These are phyloP conservation scores for Ormyrus nitidulus DNA, from an alignment of 2,888 invertebrate genomes.

Conservation along the genomic window DNA sequence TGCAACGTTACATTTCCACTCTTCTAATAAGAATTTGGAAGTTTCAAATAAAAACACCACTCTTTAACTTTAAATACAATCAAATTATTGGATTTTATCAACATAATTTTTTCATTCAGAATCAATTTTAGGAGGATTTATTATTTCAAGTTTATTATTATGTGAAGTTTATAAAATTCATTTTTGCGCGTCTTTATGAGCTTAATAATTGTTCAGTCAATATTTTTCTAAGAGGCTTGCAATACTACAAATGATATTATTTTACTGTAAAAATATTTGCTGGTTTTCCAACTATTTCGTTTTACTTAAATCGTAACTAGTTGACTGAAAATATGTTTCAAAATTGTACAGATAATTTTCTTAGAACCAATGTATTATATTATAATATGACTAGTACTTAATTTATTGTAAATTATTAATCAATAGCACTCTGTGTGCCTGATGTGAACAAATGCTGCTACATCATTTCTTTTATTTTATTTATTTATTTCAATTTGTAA, in stretches of 20 bases:
- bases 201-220: neutral
- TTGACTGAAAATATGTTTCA: slow-evolving; percentile 24
- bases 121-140: neutral
- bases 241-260: slow-evolving; percentile 36
- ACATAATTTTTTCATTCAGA: neutral
- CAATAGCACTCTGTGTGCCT: neutral
- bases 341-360: slow-evolving; percentile 19
- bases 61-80: neutral
- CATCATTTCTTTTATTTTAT: slow-evolving; percentile 20
- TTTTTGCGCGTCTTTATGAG: slow-evolving; percentile 2
- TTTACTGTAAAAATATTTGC: slow-evolving; percentile 7
- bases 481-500: slow-evolving; percentile 25
- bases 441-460: slow-evolving; percentile 6
- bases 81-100: neutral
- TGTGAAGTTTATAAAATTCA: neutral
- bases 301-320: slow-evolving; percentile 7
- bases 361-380: slow-evolving; percentile 23
- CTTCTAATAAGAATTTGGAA: neutral
- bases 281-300: neutral
- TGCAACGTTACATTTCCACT: no score
- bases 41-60: neutral
- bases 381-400: slow-evolving; percentile 33
- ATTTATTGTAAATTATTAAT: slow-evolving; percentile 31
- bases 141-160: neutral
- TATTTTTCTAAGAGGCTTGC: neutral